These are phyloP conservation scores for Andrena marginata DNA, from an alignment of 2,888 invertebrate genomes.

Conservation along the genomic window DNA sequence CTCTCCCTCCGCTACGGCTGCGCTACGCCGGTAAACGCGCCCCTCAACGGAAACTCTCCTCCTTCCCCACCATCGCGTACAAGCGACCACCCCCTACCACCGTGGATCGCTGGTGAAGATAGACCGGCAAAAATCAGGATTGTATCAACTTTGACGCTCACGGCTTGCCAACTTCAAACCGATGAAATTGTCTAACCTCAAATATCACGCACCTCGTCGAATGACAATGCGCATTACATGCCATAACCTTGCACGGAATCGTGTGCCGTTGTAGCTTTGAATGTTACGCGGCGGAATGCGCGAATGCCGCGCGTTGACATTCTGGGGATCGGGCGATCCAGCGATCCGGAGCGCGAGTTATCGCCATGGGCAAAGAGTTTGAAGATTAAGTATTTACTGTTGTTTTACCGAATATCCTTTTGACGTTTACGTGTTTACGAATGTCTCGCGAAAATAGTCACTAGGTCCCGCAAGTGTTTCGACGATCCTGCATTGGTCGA, in stretches of 20 bases:
- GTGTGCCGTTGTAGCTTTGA: not conserved
- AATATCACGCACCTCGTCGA: not conserved
- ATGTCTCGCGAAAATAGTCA: slow-evolving; percentile 15
- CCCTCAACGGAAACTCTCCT: slow-evolving; percentile 79
- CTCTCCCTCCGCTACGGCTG: slow-evolving; percentile 78
- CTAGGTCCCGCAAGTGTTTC: slow-evolving; percentile 28
- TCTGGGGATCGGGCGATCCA: too few species aligned
- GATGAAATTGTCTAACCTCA: not conserved
- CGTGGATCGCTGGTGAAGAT: slow-evolving; percentile 43
- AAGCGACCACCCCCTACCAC: slow-evolving; percentile 42
- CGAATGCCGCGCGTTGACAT: not conserved
- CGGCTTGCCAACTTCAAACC: not conserved
- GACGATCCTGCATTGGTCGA: slow-evolving; percentile 62
- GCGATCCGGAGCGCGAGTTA: not conserved
- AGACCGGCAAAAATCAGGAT: slow-evolving; percentile 63
- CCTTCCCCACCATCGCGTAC: slow-evolving; percentile 61
- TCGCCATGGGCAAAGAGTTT: not conserved
- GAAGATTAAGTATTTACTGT: not conserved
- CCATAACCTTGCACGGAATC: not conserved
- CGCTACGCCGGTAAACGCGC: slow-evolving; percentile 78
- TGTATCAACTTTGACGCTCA: slow-evolving; percentile 43
- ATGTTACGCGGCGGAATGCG: not conserved
- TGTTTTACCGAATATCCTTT: not conserved
- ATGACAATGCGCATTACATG: not conserved
- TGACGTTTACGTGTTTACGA: not conserved